phyloP scores from a whole-genome alignment of 2,888 invertebrate genomes.

The Mayetiola destructor region DNA sequence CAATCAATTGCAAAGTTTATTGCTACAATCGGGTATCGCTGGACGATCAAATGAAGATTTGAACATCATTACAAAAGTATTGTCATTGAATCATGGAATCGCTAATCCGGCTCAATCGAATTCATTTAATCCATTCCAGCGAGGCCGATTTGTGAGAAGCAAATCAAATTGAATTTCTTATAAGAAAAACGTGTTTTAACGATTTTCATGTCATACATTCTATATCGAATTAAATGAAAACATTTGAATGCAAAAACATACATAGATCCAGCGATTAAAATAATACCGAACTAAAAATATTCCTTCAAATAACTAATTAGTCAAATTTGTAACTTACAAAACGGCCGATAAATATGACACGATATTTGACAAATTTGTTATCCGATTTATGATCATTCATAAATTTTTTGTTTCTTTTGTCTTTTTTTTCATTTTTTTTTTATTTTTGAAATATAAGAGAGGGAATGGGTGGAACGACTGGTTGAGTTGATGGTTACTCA shows the following conservation, averaged over 20 bases:
- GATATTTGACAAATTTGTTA: too few species aligned
- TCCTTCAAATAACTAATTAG: too few species aligned
- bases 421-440: too few species aligned
- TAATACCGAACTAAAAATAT: too few species aligned
- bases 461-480: too few species aligned
- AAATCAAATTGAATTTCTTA: not conserved
- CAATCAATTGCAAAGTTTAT: constrained; percentile 46
- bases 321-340: too few species aligned
- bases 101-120: constrained; percentile 34
- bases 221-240: not conserved
- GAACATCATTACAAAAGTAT: constrained; percentile 65
- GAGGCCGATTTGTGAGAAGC: constrained; percentile 4
- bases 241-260: not conserved
- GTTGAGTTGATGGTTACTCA: too few species aligned
- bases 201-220: constrained; percentile 6
- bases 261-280: too few species aligned
- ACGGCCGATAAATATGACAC: too few species aligned
- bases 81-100: constrained; percentile 65
- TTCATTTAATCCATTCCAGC: not conserved
- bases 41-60: constrained; percentile 52
- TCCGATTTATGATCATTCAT: too few species aligned
- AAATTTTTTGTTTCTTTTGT: too few species aligned
- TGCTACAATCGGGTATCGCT: constrained; percentile 48
- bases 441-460: too few species aligned
- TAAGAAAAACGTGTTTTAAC: constrained; percentile 16